Conservation (phyloP, 2,113 vertebrate species). For the Tenebrosternarchus preto region DNA sequence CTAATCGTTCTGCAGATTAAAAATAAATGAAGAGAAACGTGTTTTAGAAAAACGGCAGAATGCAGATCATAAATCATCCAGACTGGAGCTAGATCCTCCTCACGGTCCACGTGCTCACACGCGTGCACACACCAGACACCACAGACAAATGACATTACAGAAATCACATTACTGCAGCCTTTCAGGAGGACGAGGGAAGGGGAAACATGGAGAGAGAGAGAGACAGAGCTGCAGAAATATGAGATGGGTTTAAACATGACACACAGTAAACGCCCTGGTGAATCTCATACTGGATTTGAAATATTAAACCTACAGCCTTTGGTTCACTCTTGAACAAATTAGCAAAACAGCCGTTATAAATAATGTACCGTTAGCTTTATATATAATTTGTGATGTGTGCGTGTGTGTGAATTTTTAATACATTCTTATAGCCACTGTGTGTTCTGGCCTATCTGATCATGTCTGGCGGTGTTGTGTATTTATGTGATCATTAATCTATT, state of each 20-base stretch:
- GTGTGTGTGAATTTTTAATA: background rate
- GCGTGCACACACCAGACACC: constrained; percentile 35
- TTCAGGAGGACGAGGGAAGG: constrained; percentile 53
- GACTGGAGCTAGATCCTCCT: constrained; percentile 72
- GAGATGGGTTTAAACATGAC: constrained; percentile 39
- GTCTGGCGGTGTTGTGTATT: background rate
- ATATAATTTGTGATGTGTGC: constrained; percentile 1
- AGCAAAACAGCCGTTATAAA: constrained; percentile 11
- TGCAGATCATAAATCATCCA: constrained; percentile 85
- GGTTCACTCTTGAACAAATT: constrained; percentile 18
- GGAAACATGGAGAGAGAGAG: constrained; percentile 36
- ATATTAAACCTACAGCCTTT: constrained; percentile 27
- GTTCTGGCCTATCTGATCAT: background rate
- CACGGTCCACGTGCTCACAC: constrained; percentile 80
- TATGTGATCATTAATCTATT: background rate
- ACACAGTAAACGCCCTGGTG: constrained; percentile 13
- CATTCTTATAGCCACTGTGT: too few relatives aligned
- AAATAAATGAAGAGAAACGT: constrained; percentile 95
- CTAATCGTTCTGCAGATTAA: constrained; percentile 93
- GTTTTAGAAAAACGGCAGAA: constrained; percentile 78
- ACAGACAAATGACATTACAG: constrained; percentile 61
- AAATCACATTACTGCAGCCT: constrained; percentile 61
- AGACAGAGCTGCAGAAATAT: constrained; percentile 37
- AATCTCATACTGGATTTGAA: constrained; percentile 24
- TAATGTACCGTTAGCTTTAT: constrained; percentile 11